Base-by-base conservation (phyloP, 2,797 vertebrate species). In the Enteromius viviparus region DNA sequence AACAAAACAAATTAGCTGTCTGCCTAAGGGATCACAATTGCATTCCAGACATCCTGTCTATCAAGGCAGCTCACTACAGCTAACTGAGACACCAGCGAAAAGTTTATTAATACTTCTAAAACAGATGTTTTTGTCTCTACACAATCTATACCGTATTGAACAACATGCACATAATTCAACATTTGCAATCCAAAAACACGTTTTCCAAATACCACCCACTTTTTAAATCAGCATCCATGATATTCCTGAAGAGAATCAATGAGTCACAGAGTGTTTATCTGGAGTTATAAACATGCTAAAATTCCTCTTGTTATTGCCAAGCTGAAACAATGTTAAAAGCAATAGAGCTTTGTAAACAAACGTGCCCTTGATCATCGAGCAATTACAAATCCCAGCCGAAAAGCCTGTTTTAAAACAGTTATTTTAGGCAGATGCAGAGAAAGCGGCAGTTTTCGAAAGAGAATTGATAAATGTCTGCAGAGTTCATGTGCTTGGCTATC, bases 381-480 rank as follows among this genome's bases (percentile, higher is more conserved):
- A 32, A 40, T 77, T 51, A 29, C 6, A 45, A 90, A 89, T 88
- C 69, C 78, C 77, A 89, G 87, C 84, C 91, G 83, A 89, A 88
- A 90, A 87, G 83, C 21, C 47, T 40, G 29, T 40, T 65, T 75
- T 40, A 65, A 76, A 80, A 11, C 19, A 75, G 81, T 88, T 92
- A 92, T 92, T 91, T 93, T 82, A 83, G 89, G 89, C 87, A 83
- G 78, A 12, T 85, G 71, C 77, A 76, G 87, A 87, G 87, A 92
- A 91, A 92, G 89, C 87, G 87, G 65, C 75, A 88, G 85, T 89
- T 92, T 91, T 88, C 86, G 64, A 91, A 92, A 93, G 80, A 6
- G 12, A 89, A 85, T 90, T 84, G 88, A 78, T 85, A 72, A 86
- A 86, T 91, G 88, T 92, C 91, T 91, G 85, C 89, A 87, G 84